phyloP scores from a whole-genome alignment of 1,140 invertebrate genomes.

The Caenorhabditis latens region DNA sequence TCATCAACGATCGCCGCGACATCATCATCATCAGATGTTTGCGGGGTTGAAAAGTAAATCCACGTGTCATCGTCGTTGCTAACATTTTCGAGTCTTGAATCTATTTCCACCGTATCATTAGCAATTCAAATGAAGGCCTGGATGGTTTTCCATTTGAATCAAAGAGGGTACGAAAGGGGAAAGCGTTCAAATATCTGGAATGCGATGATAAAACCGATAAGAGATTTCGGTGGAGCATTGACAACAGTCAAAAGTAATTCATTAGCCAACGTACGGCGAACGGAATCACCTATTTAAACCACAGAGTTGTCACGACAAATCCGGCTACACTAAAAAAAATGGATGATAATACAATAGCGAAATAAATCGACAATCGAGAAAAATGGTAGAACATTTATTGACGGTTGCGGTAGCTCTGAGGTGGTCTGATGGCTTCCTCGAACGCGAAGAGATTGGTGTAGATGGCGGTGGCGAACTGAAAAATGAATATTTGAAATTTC shows the following conservation, averaged over 20 bases:
- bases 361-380: slow-evolving; percentile 29
- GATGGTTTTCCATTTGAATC: not conserved
- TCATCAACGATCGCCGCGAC: not conserved
- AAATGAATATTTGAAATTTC: not conserved
- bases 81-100: not conserved
- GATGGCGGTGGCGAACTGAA: slow-evolving; percentile 44
- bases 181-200: not conserved
- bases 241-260: slow-evolving; percentile 43
- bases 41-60: not conserved
- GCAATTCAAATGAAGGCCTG: not conserved
- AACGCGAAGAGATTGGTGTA: slow-evolving; percentile 64
- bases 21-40: not conserved
- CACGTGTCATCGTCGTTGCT: not conserved
- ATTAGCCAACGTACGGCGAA: slow-evolving; percentile 24
- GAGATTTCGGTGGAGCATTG: not conserved
- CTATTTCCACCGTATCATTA: slow-evolving; percentile 28
- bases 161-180: not conserved
- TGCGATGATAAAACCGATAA: not conserved
- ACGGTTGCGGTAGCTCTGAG: slow-evolving; percentile 67
- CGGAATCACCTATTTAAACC: slow-evolving; percentile 37
- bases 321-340: slow-evolving; percentile 47
- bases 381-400: slow-evolving; percentile 20
- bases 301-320: slow-evolving; percentile 45
- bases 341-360: slow-evolving; percentile 9
- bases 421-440: slow-evolving; percentile 60